phyloP scores from a whole-genome alignment of 2,797 vertebrate genomes.

The Channallabes apus region DNA sequence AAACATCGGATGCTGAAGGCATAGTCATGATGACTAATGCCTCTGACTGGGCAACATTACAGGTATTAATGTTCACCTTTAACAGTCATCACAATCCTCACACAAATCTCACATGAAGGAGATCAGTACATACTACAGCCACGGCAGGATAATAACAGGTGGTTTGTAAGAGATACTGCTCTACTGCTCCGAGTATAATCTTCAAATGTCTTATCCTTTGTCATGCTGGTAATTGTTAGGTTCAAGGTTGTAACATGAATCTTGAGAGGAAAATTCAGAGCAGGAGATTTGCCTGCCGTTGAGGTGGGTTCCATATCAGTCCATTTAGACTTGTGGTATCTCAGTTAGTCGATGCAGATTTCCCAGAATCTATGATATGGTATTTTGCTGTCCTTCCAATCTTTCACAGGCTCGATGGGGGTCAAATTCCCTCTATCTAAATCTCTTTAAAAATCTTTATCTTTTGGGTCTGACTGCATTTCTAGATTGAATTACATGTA shows the following conservation, averaged over 20 bases:
- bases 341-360: neutral
- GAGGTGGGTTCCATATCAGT: slow-evolving; percentile 16
- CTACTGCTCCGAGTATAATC: neutral
- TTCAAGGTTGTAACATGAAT: slow-evolving; percentile 43
- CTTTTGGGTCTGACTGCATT: slow-evolving; percentile 3
- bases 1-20: slow-evolving; percentile 76
- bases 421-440: slow-evolving; percentile 22
- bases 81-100: neutral
- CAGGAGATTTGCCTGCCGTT: slow-evolving; percentile 24
- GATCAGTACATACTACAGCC: neutral
- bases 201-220: neutral
- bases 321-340: neutral
- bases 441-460: neutral
- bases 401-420: slow-evolving; percentile 21
- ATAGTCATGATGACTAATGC: slow-evolving; percentile 75
- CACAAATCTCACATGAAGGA: neutral
- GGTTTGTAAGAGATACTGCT: neutral
- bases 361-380: slow-evolving; percentile 32
- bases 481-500: slow-evolving; percentile 23
- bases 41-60: slow-evolving; percentile 74
- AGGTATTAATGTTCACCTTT: slow-evolving; percentile 72
- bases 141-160: neutral
- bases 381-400: slow-evolving; percentile 36
- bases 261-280: slow-evolving; percentile 39
- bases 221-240: neutral